A percentile compares a stretch with the other conserved stretches of the same genome.
Conservation (phyloP, 2,888 invertebrate genomes). For the Drymonia ruficornis region DNA sequence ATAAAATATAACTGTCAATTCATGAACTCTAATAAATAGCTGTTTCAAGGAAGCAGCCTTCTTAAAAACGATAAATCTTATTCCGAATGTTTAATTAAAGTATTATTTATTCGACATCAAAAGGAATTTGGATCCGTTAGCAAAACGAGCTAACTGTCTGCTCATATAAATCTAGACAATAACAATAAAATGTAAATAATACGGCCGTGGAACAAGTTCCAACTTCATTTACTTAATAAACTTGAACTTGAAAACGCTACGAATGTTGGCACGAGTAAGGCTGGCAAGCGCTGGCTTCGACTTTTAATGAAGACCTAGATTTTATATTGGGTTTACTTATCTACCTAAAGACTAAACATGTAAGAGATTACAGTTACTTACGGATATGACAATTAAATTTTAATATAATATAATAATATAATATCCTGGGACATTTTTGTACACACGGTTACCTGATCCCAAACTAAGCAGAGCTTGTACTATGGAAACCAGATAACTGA, state of each 20-base stretch:
- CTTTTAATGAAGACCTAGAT: background rate
- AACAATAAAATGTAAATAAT: constrained; percentile 15
- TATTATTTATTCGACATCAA: constrained; percentile 5
- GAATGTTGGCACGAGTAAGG: constrained; percentile 12
- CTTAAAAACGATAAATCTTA: constrained; percentile 11
- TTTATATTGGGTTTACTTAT: background rate
- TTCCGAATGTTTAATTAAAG: constrained; percentile 4
- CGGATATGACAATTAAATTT: too few relatives aligned
- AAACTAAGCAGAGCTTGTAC: too few relatives aligned
- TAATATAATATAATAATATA: too few relatives aligned
- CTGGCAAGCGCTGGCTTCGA: constrained; percentile 1
- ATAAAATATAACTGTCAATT: too few relatives aligned
- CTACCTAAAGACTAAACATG: too few relatives aligned
- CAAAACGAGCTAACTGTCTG: constrained; percentile 9
- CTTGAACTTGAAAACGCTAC: constrained; percentile 33
- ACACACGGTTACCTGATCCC: too few relatives aligned
- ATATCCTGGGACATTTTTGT: too few relatives aligned
- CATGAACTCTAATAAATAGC: too few relatives aligned
- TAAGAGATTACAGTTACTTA: too few relatives aligned
- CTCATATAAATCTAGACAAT: constrained; percentile 11
- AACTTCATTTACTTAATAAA: constrained; percentile 11
- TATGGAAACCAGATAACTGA: too few relatives aligned
- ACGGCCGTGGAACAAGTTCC: constrained; percentile 23
- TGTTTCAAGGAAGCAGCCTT: background rate
- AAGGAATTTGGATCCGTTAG: constrained; percentile 26